Evolutionary conservation across 2,113 vertebrate species (phyloP).

Genomic region (Egretta garzetta): DNA sequence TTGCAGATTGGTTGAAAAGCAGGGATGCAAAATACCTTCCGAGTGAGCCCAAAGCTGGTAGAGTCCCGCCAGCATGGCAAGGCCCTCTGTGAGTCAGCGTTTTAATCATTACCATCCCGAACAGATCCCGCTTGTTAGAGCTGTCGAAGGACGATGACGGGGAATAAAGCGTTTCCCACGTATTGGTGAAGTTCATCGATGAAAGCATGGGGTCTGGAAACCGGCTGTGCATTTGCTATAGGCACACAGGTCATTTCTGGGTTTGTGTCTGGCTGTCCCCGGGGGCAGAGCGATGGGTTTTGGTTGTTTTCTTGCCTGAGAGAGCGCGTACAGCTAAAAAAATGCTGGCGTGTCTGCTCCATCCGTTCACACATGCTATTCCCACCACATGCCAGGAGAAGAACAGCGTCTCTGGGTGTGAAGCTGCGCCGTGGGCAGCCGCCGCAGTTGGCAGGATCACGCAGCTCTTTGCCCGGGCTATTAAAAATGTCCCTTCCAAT

Average conservation of each 20-base stretch:
- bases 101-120: slow-evolving; percentile 48
- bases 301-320: background rate
- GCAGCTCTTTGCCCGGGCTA: background rate
- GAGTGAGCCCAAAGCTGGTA: slow-evolving; percentile 52
- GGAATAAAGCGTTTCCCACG: slow-evolving; percentile 7
- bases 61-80: slow-evolving; percentile 14
- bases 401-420: background rate
- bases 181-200: background rate
- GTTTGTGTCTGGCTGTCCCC: background rate
- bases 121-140: slow-evolving; percentile 20
- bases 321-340: background rate
- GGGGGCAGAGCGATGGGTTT: background rate
- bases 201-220: background rate
- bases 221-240: background rate
- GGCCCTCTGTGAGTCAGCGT: slow-evolving; percentile 49
- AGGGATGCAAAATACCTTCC: slow-evolving; percentile 69
- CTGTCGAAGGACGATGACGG: slow-evolving; percentile 27
- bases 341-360: background rate
- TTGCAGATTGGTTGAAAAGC: slow-evolving; percentile 50
- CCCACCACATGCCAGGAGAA: background rate
- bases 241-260: background rate
- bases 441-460: background rate
- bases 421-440: background rate
- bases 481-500: slow-evolving; percentile 26
- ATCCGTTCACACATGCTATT: slow-evolving; percentile 23